Base-by-base conservation (phyloP, 2,113 vertebrate genomes). In the Fregata magnificens region DNA sequence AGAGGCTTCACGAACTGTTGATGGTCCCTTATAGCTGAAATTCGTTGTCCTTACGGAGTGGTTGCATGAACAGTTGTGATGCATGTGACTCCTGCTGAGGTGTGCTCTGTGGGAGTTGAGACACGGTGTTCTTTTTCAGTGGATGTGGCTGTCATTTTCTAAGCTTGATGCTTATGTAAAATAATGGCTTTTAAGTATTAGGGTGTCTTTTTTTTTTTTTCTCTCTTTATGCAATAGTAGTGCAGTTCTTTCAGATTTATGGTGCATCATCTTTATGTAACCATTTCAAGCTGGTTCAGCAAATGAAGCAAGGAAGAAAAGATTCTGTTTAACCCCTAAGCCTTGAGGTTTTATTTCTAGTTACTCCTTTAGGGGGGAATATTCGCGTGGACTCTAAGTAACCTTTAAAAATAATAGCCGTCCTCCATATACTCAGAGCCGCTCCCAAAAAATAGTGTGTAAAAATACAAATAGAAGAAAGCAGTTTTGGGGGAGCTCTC, bases 61-160 rank as follows among this genome's bases (percentile, higher is more conserved):
- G 56, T 18, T 86, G 52, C 90, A 40, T 0, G 11, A 93, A 44
- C 47, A 56, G 90, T 92, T 78, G 72, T 56, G 83, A 58, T 91
- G 82, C 24, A 6, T 50, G 80, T 82, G 90, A 79, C 44, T 93
- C 77, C 94, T 82, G 91, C 94, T 84, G 92, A 93, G 95, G 86
- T 86, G 83, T 83, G 83, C 80, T 92, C 91, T 83, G 95, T 93
- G 94, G 96, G 95, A 94, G 94, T 86, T 72, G 81, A 71, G 86
- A 95, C 81, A n/a, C 2, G 4, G 44, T 89, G 95, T 93, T 97
- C 95, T 95, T 95, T 93, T 91, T n/a, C 83, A 79, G 91, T 79
- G 52, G 38, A 90, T 84, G 83, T 47, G 76, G 22, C 82, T 96
- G 72, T 93, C 82, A 93, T 90, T 94, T 92, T 73, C 79, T 42